Percentiles rank a stretch among this genome's conserved stretches.
phyloP scores from a whole-genome alignment of 2,113 vertebrate species.

The Anthoscopus minutus region DNA sequence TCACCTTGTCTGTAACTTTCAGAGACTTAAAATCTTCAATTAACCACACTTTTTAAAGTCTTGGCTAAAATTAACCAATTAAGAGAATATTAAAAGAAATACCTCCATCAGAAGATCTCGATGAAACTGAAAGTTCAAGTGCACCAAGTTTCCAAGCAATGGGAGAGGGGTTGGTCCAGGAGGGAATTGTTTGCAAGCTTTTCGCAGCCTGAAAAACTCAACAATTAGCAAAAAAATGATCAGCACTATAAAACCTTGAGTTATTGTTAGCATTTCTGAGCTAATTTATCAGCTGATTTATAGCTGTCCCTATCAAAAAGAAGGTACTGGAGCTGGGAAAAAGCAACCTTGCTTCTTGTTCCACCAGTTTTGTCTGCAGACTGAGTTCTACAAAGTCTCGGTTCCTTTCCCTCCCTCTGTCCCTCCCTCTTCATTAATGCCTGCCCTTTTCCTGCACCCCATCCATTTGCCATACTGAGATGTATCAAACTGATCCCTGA shows the following conservation, averaged over 20 bases:
- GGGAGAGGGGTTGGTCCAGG: conserved; percentile 52
- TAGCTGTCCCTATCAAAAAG: background rate
- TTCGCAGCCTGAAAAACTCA: conserved; percentile 27
- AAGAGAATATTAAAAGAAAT: background rate
- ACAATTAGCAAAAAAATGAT: background rate
- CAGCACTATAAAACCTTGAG: background rate
- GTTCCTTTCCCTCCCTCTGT: conserved; percentile 20
- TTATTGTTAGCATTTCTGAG: conserved; percentile 36
- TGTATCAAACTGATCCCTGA: background rate
- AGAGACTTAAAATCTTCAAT: background rate
- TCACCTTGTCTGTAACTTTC: background rate
- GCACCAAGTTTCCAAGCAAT: conserved; percentile 44
- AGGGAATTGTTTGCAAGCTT: conserved; percentile 25
- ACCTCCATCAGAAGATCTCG: conserved; percentile 54
- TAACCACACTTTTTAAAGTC: background rate
- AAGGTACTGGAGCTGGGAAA: background rate
- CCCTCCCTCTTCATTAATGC: conserved; percentile 15
- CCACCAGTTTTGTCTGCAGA: background rate
- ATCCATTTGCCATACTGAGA: background rate
- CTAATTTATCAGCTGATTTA: background rate
- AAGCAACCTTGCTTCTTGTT: background rate
- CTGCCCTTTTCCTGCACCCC: background rate
- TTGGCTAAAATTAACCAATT: background rate
- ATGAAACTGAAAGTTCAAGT: conserved; percentile 34
- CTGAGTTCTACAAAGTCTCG: background rate